Percentiles rank a stretch among this genome's conserved stretches.
Evolutionary conservation across 2,888 invertebrate genomes (phyloP).

Genomic region (Drosophila gaucha): DNA sequence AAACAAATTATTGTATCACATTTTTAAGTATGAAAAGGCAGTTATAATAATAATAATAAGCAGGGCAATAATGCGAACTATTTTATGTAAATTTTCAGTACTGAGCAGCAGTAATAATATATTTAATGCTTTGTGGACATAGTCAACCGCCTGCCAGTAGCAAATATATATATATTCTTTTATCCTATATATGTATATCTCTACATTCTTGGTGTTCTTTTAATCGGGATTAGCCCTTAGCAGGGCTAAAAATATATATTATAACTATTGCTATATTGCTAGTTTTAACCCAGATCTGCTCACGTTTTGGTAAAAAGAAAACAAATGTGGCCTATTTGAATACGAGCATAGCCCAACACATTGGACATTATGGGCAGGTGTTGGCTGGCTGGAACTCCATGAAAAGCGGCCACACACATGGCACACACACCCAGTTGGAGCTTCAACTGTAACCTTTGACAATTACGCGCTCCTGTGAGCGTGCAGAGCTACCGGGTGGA

Average conservation of each 20-base stretch:
- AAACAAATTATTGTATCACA: conserved; percentile 2
- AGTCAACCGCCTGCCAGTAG: too few species aligned
- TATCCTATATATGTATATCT: too few species aligned
- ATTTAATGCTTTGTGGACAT: too few species aligned
- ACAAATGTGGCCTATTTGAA: neutral
- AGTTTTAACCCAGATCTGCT: too few species aligned
- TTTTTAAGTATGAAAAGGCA: neutral
- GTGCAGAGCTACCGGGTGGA: conserved; percentile 42
- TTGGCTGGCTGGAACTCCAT: conserved; percentile 31
- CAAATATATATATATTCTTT: too few species aligned
- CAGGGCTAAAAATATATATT: too few species aligned
- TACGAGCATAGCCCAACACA: conserved; percentile 36
- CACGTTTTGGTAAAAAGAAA: neutral
- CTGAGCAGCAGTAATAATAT: neutral
- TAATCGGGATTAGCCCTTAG: too few species aligned
- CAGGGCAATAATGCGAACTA: neutral
- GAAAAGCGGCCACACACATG: conserved; percentile 19
- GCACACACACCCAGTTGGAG: conserved; percentile 14
- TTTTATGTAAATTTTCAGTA: neutral
- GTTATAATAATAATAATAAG: neutral
- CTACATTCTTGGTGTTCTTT: too few species aligned
- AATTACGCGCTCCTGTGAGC: conserved; percentile 64
- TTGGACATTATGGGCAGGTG: conserved; percentile 62
- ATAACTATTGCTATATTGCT: too few species aligned
- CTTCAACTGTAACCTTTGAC: conserved; percentile 51